Conservation (phyloP, 2,888 invertebrate genomes). For the Plebejus anna region DNA sequence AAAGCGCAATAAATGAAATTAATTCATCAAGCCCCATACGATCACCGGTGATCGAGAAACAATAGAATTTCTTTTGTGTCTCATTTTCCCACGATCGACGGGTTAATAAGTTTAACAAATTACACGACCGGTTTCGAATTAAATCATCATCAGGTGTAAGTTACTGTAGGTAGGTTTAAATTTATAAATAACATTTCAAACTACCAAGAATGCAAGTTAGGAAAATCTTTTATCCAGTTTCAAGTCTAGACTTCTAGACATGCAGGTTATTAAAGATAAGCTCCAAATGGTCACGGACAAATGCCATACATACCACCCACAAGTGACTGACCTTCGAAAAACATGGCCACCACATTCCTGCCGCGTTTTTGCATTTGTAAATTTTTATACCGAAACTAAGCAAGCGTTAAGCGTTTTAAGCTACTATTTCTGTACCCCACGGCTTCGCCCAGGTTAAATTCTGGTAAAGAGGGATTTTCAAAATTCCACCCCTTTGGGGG, state of each 20-base stretch:
- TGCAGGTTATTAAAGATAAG: not conserved
- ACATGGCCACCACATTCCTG: not conserved
- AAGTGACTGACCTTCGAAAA: not conserved
- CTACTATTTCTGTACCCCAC: not conserved
- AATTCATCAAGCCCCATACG: too few relatives aligned
- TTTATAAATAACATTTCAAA: not conserved
- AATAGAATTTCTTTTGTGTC: too few relatives aligned
- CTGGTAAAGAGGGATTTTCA: too few relatives aligned
- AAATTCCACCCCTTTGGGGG: too few relatives aligned
- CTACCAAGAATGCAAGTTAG: not conserved
- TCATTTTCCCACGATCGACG: too few relatives aligned
- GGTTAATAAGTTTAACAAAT: too few relatives aligned
- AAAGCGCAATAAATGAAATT: too few relatives aligned
- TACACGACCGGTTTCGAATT: too few relatives aligned
- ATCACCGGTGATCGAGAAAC: too few relatives aligned
- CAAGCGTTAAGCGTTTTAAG: not conserved
- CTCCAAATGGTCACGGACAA: not conserved
- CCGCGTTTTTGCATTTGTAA: not conserved
- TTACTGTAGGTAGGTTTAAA: too few relatives aligned
- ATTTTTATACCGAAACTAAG: not conserved
- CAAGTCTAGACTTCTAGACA: not conserved
- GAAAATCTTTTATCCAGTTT: not conserved
- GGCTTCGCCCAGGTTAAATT: not conserved
- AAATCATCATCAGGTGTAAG: too few relatives aligned
- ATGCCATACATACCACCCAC: not conserved